Evolutionary conservation across 2,797 vertebrate genomes (phyloP).

Genomic region (Hipposideros larvatus): DNA sequence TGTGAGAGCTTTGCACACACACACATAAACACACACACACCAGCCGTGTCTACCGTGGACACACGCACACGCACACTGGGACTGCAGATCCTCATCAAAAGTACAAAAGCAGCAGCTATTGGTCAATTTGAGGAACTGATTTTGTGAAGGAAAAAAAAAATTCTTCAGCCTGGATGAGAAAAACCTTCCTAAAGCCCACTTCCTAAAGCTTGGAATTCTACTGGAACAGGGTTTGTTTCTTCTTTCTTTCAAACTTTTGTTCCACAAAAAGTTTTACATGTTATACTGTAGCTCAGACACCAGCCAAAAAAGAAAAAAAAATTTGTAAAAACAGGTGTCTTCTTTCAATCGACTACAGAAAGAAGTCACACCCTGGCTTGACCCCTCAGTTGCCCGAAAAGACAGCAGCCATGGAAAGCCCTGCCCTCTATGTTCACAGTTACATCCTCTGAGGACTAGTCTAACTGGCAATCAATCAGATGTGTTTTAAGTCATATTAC

Average conservation of each 20-base stretch:
- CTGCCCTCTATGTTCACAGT: slow-evolving; percentile 86
- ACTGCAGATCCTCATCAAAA: slow-evolving; percentile 87
- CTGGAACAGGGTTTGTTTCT: slow-evolving; percentile 79
- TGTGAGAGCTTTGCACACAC: slow-evolving; percentile 79
- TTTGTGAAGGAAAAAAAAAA: slow-evolving; percentile 86
- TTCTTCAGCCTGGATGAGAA: slow-evolving; percentile 91
- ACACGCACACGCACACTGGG: neutral
- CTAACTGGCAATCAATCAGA: slow-evolving; percentile 80
- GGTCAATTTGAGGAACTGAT: slow-evolving; percentile 96
- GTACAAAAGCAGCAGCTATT: slow-evolving; percentile 96
- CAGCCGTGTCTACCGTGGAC: neutral
- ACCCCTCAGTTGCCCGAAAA: slow-evolving; percentile 78
- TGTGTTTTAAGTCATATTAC: slow-evolving; percentile 83
- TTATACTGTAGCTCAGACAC: slow-evolving; percentile 76
- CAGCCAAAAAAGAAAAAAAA: slow-evolving; percentile 24
- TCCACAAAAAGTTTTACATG: slow-evolving; percentile 56
- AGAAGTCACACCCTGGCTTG: slow-evolving; percentile 89
- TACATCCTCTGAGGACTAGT: slow-evolving; percentile 78
- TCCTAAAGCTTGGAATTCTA: slow-evolving; percentile 88
- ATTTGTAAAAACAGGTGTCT: slow-evolving; percentile 72
- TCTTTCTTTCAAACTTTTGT: slow-evolving; percentile 69
- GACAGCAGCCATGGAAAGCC: slow-evolving; percentile 81
- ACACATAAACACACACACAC: fast-evolving
- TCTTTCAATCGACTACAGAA: slow-evolving; percentile 69
- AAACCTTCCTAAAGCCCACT: slow-evolving; percentile 77